phyloP scores from a whole-genome alignment of 2,797 vertebrate genomes.

The Tauraco hartlaubi region DNA sequence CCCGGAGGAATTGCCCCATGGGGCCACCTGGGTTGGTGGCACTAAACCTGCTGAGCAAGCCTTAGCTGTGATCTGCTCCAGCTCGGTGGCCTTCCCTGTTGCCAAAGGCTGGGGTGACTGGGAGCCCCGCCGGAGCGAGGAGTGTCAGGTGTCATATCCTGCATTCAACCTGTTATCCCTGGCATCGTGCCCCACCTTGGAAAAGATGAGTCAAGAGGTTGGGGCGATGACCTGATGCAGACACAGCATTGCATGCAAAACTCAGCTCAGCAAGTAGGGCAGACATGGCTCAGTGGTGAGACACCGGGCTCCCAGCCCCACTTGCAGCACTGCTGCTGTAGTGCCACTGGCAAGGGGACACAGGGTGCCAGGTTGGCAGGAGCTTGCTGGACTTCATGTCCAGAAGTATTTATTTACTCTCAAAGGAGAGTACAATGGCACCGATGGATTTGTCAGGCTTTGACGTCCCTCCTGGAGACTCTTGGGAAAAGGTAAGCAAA shows the following conservation, averaged over 20 bases:
- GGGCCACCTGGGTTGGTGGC: not conserved
- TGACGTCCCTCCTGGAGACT: not conserved
- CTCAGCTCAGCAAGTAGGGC: not conserved
- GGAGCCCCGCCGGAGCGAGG: not conserved
- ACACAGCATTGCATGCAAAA: not conserved
- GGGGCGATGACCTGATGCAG: not conserved
- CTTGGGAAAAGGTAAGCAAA: accelerated
- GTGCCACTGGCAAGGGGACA: not conserved
- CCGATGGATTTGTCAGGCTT: not conserved
- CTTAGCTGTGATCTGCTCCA: not conserved
- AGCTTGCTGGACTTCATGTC: not conserved
- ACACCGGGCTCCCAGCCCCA: accelerated
- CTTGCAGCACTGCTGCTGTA: not conserved
- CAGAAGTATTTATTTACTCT: not conserved
- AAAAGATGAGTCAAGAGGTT: not conserved
- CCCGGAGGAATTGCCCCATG: not conserved
- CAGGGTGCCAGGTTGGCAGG: not conserved
- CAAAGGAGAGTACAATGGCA: not conserved
- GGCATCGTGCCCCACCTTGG: not conserved
- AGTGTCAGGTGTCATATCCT: not conserved
- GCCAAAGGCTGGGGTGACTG: not conserved
- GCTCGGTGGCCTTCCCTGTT: accelerated
- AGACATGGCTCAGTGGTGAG: accelerated
- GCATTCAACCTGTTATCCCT: not conserved
- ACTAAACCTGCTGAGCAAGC: slow-evolving; percentile 30